These are phyloP conservation scores for Ornithorhynchus anatinus DNA, from an alignment of 2,113 vertebrate genomes.

Conservation along the genomic window DNA sequence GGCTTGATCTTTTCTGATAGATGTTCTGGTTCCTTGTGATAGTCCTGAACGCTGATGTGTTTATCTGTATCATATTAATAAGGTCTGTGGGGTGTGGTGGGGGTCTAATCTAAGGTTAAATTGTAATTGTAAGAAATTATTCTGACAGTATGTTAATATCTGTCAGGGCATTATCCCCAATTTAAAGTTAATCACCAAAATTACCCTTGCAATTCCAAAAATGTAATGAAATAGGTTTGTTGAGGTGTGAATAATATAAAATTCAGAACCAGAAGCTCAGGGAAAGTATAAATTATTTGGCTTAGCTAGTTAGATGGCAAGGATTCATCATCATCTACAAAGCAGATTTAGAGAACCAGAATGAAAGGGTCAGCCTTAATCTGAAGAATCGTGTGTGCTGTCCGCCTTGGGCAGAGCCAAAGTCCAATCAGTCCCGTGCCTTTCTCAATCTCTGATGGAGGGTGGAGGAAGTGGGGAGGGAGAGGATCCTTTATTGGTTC, in stretches of 20 bases:
- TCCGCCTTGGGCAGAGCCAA: too few relatives aligned
- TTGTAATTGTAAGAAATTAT: slow-evolving; percentile 71
- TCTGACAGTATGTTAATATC: slow-evolving; percentile 74
- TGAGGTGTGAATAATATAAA: slow-evolving; percentile 68
- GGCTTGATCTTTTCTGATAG: slow-evolving; percentile 35
- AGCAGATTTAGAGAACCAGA: not conserved
- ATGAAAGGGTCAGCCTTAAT: too few relatives aligned
- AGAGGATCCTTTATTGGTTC: too few relatives aligned
- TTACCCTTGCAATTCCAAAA: slow-evolving; percentile 60
- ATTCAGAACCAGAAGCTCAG: not conserved
- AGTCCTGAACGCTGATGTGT: slow-evolving; percentile 12
- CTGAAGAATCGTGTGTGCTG: too few relatives aligned
- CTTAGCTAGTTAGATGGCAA: slow-evolving; percentile 6
- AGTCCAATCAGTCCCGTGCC: too few relatives aligned
- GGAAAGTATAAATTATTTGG: slow-evolving; percentile 5
- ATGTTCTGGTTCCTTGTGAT: slow-evolving; percentile 5
- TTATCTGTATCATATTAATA: slow-evolving; percentile 54
- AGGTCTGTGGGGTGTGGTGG: slow-evolving; percentile 34
- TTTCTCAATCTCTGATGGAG: too few relatives aligned
- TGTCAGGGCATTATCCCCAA: slow-evolving; percentile 61
- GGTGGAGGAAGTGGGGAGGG: too few relatives aligned
- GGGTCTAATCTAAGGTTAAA: slow-evolving; percentile 63
- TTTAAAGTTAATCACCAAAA: slow-evolving; percentile 76
- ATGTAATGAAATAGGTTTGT: slow-evolving; percentile 66
- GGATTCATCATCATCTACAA: not conserved